Percentiles rank a stretch among this genome's conserved stretches.
Conservation (phyloP, 2,888 invertebrate genomes). For the Eubasilissa splendida region DNA sequence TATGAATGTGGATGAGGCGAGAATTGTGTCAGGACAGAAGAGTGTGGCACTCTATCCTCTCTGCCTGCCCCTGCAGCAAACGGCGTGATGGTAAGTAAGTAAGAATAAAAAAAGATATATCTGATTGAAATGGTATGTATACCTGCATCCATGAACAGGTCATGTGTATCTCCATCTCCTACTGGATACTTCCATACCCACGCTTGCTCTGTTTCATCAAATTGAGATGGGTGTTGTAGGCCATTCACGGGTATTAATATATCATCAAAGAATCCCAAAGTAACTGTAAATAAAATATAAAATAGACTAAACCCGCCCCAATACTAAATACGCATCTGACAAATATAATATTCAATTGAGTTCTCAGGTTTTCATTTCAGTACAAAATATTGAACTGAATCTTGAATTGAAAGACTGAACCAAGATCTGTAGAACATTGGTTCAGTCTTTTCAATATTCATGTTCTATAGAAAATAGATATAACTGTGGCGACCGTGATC, state of each 20-base stretch:
- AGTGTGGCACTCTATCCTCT: too few relatives aligned
- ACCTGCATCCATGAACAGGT: slow-evolving; percentile 95
- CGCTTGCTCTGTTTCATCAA: slow-evolving; percentile 91
- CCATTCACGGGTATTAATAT: slow-evolving; percentile 93
- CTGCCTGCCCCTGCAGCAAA: too few relatives aligned
- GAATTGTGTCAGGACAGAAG: too few relatives aligned
- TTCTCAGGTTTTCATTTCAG: not conserved
- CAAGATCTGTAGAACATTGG: too few relatives aligned
- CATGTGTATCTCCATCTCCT: slow-evolving; percentile 86
- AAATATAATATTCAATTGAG: too few relatives aligned
- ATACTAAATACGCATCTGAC: too few relatives aligned
- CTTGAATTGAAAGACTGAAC: too few relatives aligned
- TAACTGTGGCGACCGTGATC: too few relatives aligned
- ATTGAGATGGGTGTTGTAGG: slow-evolving; percentile 93
- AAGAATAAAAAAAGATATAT: slow-evolving; percentile 10
- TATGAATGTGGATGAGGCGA: too few relatives aligned
- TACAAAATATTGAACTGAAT: not conserved
- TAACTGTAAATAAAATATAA: slow-evolving; percentile 75
- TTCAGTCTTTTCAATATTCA: too few relatives aligned
- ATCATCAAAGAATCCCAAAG: slow-evolving; percentile 97
- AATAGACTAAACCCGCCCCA: not conserved
- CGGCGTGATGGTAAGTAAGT: too few relatives aligned
- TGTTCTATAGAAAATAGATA: too few relatives aligned
- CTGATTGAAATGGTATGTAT: slow-evolving; percentile 57
- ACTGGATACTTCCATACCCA: slow-evolving; percentile 98